A percentile compares a stretch with the other conserved stretches of the same genome.
phyloP scores from a whole-genome alignment of 2,888 invertebrate genomes.

The Nomada ruficornis region DNA sequence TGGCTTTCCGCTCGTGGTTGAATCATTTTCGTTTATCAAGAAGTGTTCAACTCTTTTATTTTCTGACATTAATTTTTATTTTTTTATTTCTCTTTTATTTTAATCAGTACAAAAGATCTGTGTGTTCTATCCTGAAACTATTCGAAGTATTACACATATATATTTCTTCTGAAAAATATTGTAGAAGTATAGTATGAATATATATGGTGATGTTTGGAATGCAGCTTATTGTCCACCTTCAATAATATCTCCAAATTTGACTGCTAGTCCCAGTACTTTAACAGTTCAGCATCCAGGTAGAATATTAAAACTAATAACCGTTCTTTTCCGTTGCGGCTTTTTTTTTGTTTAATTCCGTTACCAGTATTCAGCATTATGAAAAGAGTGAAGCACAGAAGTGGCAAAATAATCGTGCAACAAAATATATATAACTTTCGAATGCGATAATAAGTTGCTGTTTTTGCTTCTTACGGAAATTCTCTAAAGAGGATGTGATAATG shows the following conservation, averaged over 20 bases:
- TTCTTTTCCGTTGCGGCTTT: conserved; percentile 14
- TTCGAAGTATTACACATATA: not conserved
- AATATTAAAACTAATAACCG: conserved; percentile 45
- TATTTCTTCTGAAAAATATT: conserved; percentile 6
- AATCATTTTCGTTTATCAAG: not conserved
- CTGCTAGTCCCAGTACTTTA: conserved; percentile 89
- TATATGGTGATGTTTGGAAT: conserved; percentile 84
- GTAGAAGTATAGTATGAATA: conserved; percentile 25
- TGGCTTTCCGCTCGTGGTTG: not conserved
- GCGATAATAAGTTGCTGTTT: not conserved
- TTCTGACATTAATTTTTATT: not conserved
- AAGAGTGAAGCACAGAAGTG: not conserved
- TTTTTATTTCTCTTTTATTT: not conserved
- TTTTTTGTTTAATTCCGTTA: not conserved
- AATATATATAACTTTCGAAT: not conserved
- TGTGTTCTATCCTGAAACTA: no score
- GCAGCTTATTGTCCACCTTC: conserved; percentile 88
- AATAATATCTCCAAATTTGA: conserved; percentile 88
- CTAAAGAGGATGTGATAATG: not conserved
- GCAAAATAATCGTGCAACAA: not conserved
- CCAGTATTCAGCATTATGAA: not conserved
- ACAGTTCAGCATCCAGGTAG: conserved; percentile 89
- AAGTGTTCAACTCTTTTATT: not conserved
- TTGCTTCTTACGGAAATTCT: not conserved
- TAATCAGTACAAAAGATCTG: no score